Evolutionary conservation across 2,113 vertebrate species (phyloP).

Genomic region (Barnardius zonarius): DNA sequence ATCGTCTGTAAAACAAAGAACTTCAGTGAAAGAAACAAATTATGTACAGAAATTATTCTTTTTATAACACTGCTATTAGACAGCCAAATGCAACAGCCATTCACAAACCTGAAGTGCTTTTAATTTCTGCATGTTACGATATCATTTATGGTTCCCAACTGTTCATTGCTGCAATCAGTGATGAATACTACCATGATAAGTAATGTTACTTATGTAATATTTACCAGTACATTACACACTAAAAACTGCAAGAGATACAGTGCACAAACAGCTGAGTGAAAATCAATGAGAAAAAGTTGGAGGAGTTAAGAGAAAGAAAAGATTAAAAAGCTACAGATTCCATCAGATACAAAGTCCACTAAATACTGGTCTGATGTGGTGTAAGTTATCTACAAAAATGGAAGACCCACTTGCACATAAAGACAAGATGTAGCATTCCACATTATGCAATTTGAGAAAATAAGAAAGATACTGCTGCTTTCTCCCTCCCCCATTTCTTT

Average conservation of each 20-base stretch:
- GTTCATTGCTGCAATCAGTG: not conserved
- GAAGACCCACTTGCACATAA: not conserved
- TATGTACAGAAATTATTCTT: not conserved
- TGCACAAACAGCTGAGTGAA: not conserved
- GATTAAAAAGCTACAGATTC: not conserved
- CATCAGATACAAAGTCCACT: not conserved
- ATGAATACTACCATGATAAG: not conserved
- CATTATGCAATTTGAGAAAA: not conserved
- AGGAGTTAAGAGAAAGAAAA: not conserved
- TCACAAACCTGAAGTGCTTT: not conserved
- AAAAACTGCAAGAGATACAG: not conserved
- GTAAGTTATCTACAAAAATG: not conserved
- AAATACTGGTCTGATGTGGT: not conserved
- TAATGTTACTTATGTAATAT: not conserved
- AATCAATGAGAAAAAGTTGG: not conserved
- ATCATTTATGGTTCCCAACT: not conserved
- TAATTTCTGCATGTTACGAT: not conserved
- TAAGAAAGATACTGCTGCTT: not conserved
- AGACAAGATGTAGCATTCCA: not conserved
- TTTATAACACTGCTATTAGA: not conserved
- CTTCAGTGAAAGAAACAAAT: not conserved
- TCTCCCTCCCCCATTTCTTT: not conserved
- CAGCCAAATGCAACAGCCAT: not conserved
- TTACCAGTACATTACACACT: not conserved
- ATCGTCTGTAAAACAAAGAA: slow-evolving; percentile 57